phyloP scores from a whole-genome alignment of 2,113 vertebrate species.

The Gallinago media region DNA sequence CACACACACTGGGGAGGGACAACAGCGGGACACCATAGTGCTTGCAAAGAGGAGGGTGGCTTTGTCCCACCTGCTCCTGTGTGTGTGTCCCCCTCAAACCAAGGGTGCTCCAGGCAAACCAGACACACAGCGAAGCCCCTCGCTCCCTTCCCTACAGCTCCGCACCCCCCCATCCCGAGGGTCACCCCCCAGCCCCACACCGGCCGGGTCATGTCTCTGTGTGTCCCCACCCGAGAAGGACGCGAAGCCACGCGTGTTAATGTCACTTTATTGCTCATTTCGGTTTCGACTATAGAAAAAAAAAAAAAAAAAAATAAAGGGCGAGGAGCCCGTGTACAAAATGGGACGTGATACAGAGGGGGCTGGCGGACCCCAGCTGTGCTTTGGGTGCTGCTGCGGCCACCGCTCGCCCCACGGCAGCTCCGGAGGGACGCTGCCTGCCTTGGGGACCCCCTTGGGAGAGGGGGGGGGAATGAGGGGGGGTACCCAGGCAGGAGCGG shows the following conservation, averaged over 20 bases:
- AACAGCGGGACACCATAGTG: not conserved
- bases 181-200: not conserved
- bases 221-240: not conserved
- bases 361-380: constrained; percentile 40
- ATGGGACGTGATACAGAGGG: constrained; percentile 44
- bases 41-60: fast-evolving
- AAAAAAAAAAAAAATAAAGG: not conserved
- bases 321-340: constrained; percentile 62
- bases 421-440: not conserved
- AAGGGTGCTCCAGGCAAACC: not conserved
- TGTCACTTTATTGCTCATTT: constrained; percentile 60
- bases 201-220: not conserved
- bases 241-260: constrained; percentile 4
- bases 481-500: not conserved
- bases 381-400: constrained; percentile 33
- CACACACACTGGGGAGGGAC: not conserved
- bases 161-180: fast-evolving
- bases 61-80: not conserved
- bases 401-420: not conserved
- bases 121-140: not conserved
- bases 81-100: not conserved
- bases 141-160: not conserved
- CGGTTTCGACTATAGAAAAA: constrained; percentile 55
- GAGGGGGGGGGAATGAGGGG: not conserved
- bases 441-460: not conserved